A percentile compares a stretch with the other conserved stretches of the same genome.
Evolutionary conservation across 2,113 vertebrate genomes (phyloP).

Genomic region (Perognathus longimembris): DNA sequence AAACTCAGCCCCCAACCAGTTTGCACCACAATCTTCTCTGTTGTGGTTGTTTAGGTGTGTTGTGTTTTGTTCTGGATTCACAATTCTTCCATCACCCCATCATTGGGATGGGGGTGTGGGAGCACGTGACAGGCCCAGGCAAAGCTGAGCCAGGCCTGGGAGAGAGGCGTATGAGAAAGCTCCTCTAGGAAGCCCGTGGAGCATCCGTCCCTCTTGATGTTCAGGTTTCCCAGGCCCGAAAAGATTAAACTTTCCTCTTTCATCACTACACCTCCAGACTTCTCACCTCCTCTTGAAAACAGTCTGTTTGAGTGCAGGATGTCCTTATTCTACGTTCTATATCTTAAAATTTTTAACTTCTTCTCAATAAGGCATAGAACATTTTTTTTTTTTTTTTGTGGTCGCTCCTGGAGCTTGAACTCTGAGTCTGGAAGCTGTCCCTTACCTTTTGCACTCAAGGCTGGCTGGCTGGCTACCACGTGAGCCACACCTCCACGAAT

Average conservation of each 20-base stretch:
- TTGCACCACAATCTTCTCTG: neutral
- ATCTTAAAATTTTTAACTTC: too few species aligned
- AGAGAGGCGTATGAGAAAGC: neutral
- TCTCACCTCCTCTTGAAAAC: neutral
- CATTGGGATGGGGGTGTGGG: too few species aligned
- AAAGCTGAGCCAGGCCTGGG: neutral
- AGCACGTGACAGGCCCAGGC: too few species aligned
- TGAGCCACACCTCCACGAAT: too few species aligned
- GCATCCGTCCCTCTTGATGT: neutral
- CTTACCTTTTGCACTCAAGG: too few species aligned
- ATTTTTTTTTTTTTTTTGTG: too few species aligned
- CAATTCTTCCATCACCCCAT: neutral
- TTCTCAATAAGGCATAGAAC: too few species aligned
- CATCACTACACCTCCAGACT: neutral
- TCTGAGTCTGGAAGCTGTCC: too few species aligned
- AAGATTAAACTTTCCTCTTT: neutral
- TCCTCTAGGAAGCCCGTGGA: neutral
- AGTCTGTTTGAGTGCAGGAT: neutral
- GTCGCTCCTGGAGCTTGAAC: too few species aligned
- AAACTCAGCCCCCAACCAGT: neutral
- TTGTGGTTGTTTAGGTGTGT: neutral
- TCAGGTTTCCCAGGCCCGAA: neutral
- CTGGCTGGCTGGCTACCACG: too few species aligned
- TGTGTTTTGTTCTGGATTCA: neutral
- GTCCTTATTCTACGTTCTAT: too few species aligned